Evolutionary conservation across 2,113 vertebrate species (phyloP).

Genomic region (Megaceryle maxima): DNA sequence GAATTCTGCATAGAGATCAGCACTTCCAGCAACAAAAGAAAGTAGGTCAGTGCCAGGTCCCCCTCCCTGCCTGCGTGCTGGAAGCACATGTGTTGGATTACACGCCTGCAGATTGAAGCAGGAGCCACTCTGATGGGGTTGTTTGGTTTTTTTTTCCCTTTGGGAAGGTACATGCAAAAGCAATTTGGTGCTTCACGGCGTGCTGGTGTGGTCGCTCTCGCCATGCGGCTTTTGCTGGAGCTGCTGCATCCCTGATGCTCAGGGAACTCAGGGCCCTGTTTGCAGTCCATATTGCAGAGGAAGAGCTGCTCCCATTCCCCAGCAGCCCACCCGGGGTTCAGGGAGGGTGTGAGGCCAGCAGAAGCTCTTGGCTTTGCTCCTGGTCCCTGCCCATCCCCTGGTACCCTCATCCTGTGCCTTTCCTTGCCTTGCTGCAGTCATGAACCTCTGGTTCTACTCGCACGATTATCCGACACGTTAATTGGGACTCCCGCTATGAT

Average conservation of each 20-base stretch:
- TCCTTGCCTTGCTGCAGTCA: conserved; percentile 30
- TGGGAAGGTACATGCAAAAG: background rate
- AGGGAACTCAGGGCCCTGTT: background rate
- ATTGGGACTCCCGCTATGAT: conserved; percentile 83
- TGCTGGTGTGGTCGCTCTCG: background rate
- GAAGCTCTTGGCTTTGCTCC: accelerated
- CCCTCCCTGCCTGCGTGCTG: conserved; percentile 20
- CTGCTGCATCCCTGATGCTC: background rate
- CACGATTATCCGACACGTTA: conserved; percentile 77
- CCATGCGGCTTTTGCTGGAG: background rate
- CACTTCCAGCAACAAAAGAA: conserved; percentile 79
- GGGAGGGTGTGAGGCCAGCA: background rate
- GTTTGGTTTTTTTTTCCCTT: background rate
- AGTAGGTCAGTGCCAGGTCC: conserved; percentile 75
- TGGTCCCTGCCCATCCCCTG: background rate
- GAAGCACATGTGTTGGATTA: conserved; percentile 48
- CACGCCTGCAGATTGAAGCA: conserved; percentile 32
- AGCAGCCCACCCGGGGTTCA: background rate
- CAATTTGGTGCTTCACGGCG: background rate
- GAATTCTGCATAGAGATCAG: conserved; percentile 74
- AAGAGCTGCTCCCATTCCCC: background rate
- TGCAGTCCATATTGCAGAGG: accelerated
- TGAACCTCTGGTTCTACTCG: conserved; percentile 66
- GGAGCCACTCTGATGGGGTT: background rate
- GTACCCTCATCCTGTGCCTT: background rate